Conservation (phyloP, 2,113 vertebrate species). For the Castor canadensis region DNA sequence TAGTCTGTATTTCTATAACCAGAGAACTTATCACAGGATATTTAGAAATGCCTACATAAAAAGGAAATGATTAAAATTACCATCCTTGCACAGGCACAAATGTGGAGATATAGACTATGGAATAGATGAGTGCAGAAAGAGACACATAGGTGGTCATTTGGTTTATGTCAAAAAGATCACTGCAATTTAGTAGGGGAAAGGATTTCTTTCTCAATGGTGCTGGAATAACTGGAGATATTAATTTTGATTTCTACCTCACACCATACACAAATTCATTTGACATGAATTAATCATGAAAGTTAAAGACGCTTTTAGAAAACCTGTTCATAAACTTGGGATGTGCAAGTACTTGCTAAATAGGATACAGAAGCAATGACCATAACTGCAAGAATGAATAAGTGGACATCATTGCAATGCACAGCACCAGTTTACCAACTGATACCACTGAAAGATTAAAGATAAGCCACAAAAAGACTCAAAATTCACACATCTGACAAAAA, state of each 20-base stretch:
- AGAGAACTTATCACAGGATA: not conserved
- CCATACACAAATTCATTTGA: slow-evolving; percentile 2
- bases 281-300: not conserved
- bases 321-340: not conserved
- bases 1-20: not conserved
- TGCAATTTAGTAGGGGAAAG: not conserved
- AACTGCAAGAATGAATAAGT: not conserved
- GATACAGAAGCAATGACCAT: not conserved
- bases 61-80: not conserved
- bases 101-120: not conserved
- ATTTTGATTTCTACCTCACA: not conserved
- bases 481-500: not conserved
- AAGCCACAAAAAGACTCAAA: not conserved
- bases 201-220: not conserved
- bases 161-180: not conserved
- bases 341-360: slow-evolving; percentile 29
- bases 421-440: slow-evolving; percentile 4
- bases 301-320: slow-evolving; percentile 26
- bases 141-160: not conserved
- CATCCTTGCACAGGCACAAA: not conserved
- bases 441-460: slow-evolving; percentile 15
- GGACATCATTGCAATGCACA: slow-evolving; percentile 12
- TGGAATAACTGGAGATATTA: not conserved
- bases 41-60: not conserved
- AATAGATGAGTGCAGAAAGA: not conserved